Conservation (phyloP, 2,888 invertebrate genomes). For the Agriopis aurantiaria region DNA sequence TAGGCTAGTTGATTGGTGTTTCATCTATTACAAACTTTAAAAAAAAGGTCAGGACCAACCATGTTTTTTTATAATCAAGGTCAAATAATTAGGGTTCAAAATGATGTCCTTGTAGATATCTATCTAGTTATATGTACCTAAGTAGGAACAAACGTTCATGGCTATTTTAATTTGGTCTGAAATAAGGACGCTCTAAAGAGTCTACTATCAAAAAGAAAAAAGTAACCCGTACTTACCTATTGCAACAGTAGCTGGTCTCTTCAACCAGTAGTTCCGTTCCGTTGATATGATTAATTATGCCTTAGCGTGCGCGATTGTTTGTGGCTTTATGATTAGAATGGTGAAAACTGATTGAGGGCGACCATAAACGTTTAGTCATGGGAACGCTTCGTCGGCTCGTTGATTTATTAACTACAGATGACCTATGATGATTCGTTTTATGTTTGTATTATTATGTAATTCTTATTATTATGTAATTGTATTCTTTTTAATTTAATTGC, state of each 20-base stretch:
- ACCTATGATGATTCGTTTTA: conserved; percentile 1
- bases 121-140: no score
- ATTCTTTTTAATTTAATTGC: neutral
- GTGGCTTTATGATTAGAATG: conserved; percentile 19
- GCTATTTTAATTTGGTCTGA: no score
- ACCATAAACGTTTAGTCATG: conserved; percentile 21
- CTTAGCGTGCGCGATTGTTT: conserved; percentile 23
- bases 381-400: conserved; percentile 13
- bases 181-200: no score
- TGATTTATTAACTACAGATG: conserved; percentile 10
- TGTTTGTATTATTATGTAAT: neutral
- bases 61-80: no score
- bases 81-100: no score
- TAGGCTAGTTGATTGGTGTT: no score
- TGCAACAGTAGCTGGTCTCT: conserved; percentile 14
- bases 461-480: neutral
- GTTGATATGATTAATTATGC: conserved; percentile 27
- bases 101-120: no score
- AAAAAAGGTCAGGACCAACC: no score
- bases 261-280: conserved; percentile 6
- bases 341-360: conserved; percentile 14
- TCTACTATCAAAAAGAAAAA: no score
- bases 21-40: no score
- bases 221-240: no score
- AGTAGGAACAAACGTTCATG: no score